Base-by-base conservation (phyloP, 2,113 vertebrate genomes). In the Puffinus mauretanicus region DNA sequence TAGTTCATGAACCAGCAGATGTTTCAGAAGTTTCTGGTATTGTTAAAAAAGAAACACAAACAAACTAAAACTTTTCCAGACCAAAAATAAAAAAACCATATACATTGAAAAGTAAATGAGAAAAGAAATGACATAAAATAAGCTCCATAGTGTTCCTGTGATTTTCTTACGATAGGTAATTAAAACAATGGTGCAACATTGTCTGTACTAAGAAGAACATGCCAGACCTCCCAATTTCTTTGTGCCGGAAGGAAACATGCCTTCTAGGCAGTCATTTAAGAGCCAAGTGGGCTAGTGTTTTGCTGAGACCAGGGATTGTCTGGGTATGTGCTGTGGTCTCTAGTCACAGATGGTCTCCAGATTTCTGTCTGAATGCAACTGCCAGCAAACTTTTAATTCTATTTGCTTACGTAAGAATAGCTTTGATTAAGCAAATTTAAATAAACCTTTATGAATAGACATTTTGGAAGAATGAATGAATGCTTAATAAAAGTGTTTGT, bases 261-360 rank as follows among this genome's bases (percentile, higher is more conserved):
- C 66, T 93, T 85, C 49, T 42, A 90, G 71, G 70, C 58, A 93
- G 73, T 21, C 29, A 34, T 75, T 88, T 87, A 82, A 90, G 60
- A 82, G 67, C 82, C 76, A 91, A 92, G 27, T 38, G n/a, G 86
- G 42, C 36, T 55, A 88, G 44, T 82, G 49, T 73, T 86, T 89
- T 86, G 44, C 77, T 67, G 42, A 83, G 38, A 75, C 11, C 13
- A 47, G 21, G 15, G 14, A 49, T 26, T 10, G 47, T 58, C 73
- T 95, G 79, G 4, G 20, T 92, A 6, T 86, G 46, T 92, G 30
- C 64, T 96, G 62, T 76, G 54, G 29, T 70, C 64, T 57, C 2
- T 11, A 72, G 38, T 58, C 62, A 89, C 96, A 96, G 89, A 90
- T 97, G 97, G 84, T 80, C 46, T 66, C 54, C 93, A 97, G 82